A percentile compares a stretch with the other conserved stretches of the same genome.
Conservation (phyloP, 2,888 invertebrate genomes). For the Drosophila histrio region DNA sequence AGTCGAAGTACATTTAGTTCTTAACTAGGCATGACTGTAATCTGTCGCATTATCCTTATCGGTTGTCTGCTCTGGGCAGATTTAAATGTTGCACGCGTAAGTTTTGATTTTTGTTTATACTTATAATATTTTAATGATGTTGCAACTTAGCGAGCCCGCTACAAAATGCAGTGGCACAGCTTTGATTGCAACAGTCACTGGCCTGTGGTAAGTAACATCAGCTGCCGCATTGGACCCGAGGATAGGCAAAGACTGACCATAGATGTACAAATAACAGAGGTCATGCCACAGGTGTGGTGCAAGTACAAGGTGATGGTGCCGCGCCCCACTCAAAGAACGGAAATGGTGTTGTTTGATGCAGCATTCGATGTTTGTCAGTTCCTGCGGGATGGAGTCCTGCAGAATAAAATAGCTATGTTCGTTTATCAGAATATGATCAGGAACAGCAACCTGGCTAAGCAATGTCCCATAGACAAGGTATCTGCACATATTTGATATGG, state of each 20-base stretch:
- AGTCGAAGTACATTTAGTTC: constrained; percentile 2
- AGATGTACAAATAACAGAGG: neutral
- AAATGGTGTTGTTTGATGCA: constrained; percentile 21
- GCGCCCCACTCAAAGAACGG: constrained; percentile 14
- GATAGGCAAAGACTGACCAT: neutral
- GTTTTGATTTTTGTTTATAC: neutral
- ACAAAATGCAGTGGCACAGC: constrained; percentile 11
- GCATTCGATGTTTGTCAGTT: constrained; percentile 17
- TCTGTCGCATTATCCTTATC: neutral
- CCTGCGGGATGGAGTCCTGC: neutral
- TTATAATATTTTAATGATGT: neutral
- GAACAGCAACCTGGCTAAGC: constrained; percentile 16
- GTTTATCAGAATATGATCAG: constrained; percentile 12
- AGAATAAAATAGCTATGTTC: neutral
- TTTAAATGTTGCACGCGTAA: constrained; percentile 14
- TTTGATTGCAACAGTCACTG: constrained; percentile 13
- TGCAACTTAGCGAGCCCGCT: constrained; percentile 21
- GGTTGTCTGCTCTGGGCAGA: constrained; percentile 1
- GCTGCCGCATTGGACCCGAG: constrained; percentile 8
- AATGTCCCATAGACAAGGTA: constrained; percentile 30
- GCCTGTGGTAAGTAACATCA: neutral
- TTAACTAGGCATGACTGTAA: neutral
- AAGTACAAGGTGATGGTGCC: constrained; percentile 8
- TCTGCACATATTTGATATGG: neutral
- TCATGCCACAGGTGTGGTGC: neutral